phyloP scores from a whole-genome alignment of 2,797 vertebrate genomes.

The Tauraco hartlaubi region DNA sequence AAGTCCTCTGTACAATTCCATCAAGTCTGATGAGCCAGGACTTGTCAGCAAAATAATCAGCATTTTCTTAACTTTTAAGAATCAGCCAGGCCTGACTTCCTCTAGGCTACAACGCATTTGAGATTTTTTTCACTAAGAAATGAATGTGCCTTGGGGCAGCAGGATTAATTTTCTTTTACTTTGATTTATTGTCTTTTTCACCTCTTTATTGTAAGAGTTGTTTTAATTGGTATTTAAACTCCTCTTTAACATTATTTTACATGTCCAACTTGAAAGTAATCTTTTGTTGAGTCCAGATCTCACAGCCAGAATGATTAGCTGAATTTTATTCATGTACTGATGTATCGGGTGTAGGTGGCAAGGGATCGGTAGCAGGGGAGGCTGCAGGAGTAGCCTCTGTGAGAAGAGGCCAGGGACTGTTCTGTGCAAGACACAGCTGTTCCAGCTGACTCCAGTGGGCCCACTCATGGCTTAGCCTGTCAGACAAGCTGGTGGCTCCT shows the following conservation, averaged over 20 bases:
- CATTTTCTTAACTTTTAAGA: not conserved
- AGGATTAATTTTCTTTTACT: not conserved
- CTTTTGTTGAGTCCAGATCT: not conserved
- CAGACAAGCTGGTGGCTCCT: not conserved
- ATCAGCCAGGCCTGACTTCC: not conserved
- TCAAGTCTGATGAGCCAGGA: not conserved
- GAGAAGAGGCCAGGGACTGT: not conserved
- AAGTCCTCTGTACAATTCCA: not conserved
- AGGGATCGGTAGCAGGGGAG: not conserved
- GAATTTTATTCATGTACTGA: not conserved
- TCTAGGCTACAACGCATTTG: not conserved
- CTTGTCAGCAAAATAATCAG: not conserved
- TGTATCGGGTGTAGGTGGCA: accelerated
- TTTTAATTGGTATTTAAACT: not conserved
- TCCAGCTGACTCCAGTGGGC: not conserved
- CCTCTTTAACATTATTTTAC: not conserved
- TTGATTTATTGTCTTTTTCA: not conserved
- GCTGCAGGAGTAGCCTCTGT: not conserved
- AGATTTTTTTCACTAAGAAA: not conserved
- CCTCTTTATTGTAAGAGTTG: not conserved
- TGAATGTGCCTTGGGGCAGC: not conserved
- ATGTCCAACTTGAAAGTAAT: not conserved
- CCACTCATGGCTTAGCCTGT: not conserved
- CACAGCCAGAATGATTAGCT: not conserved
- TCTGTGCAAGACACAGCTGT: not conserved